Base-by-base conservation (phyloP, 1,140 invertebrate species). In the Penaeus indicus region DNA sequence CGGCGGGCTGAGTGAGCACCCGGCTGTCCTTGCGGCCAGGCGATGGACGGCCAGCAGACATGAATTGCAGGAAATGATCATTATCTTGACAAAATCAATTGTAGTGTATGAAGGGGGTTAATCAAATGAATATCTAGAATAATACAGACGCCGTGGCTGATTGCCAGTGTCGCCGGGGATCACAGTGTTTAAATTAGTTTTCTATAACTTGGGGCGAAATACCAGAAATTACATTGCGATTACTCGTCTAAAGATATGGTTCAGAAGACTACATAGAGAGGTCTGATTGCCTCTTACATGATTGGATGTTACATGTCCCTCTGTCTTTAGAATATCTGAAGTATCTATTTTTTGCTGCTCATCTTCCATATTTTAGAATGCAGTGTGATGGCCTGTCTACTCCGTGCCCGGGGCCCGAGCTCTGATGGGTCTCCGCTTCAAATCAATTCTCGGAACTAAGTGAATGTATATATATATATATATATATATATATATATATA, bases 71-170 rank as follows among this genome's bases (percentile, higher is more conserved):
- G 85, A 87, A 87, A 87, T 87, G 79, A 87, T 87, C 63, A 87
- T 82, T 82, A 87, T 87, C 85, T 87, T 82, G 85, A 87, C 85
- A 81, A 87, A 87, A 87, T 87, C 78, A 87, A 87, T 87, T 87
- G 85, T 67, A 82, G 78, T 61, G 85, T 63, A 87, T 87, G 85
- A 87, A 87, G 85, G 85, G 85, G 85, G 85, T 82, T 87, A 87
- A 87, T 87, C 85, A 87, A 87, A 87, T 87, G 85, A 87, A 72
- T 81, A 87, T 87, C 85, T 69, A 79, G 85, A 81, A 87, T 87
- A 87, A 87, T 87, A 81, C 78, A 69, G 85, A 80, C 62, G 69
- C 78, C 78, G 42, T 47, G 78, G 75, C 54, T 87, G 79, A 87
- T 87, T 87, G 85, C 78, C 85, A 67, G 85, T 87, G 79, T 69